Evolutionary conservation across 2,888 invertebrate species (phyloP), one percentile per base, ranked within the genome.

Genomic region (Synergus gifuensis): DNA sequence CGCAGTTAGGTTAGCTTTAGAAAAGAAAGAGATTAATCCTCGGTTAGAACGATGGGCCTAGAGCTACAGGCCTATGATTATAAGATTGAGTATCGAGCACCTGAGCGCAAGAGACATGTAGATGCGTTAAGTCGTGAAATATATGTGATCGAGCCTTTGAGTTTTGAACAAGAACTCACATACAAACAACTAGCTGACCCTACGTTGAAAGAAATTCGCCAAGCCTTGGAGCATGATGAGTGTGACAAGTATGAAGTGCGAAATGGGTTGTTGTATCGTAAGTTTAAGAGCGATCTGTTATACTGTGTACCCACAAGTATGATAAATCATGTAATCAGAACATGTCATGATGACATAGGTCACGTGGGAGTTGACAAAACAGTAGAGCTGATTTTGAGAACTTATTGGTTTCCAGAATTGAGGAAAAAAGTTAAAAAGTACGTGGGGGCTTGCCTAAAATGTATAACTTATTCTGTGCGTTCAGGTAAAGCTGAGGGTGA

Each of bases 241-340:
- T n/a, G n/a, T n/a, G n/a, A n/a, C n/a, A n/a, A 16, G 7, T 40
- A 16, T 16, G 80, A 80, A 73, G 49, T 83, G 22, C n/a, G 28
- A 0, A 22, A 54, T 9, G 77, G 66, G 7, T 54, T 60, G 22
- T 62, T 81, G n/a, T 62, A 76, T 46, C 44, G 69, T 1, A 78
- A 80, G 14, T 16, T 0, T 16, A 54, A 44, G 4, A 4, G 16
- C 18, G 62, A 40, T 63, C 54, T 63, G 69, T 18, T 76, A 11
- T 79, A 77, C 28, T 67, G 49, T 36, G 77, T 76, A 22, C n/a
- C 69, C 67, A 0, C 14, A 7, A 2, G 44, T 2, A 80, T 73
- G 77, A 63, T 73, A 16, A n/a, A 46, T 9, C 73, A 77, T 42
- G 18, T 78, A 22, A 77, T 80, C 1, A 69, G 62, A 2, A n/a